Evolutionary conservation across 2,797 vertebrate genomes (phyloP), one percentile per base, ranked within the genome.

Genomic region (Stomatorhinus walkeri): DNA sequence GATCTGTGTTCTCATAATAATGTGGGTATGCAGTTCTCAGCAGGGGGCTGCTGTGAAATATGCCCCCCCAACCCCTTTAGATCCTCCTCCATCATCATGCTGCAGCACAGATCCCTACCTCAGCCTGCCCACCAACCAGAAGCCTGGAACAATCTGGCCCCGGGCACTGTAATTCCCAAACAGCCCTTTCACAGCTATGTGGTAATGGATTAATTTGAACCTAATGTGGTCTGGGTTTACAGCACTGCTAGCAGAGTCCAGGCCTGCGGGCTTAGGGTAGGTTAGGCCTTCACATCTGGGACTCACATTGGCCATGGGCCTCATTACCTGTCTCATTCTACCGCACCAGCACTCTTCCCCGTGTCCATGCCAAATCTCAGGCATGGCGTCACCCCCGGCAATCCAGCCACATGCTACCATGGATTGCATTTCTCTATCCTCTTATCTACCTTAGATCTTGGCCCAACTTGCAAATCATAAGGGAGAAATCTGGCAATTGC

Each of bases 191-290:
- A 96, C 96, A 96, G 96, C 94, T 97, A 95, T 93, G 94, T 95
- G 96, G 96, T 96, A 96, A 96, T 94, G 95, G 95, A 96, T 96
- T 96, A 96, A 96, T 96, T 97, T 95, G 95, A 96, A 97, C 95
- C 94, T 93, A 96, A 94, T 96, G 96, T 95, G 95, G 95, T 94
- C 92, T 93, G 94, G 94, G 93, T 96, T 96, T 96, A 96, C 95
- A 95, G 95, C 95, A 95, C 93, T 95, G 96, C 95, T 96, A 94
- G 94, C 94, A 95, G 94, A 96, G 96, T 96, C 94, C 95, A 96
- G 96, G 96, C 96, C 95, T 93, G 90, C n/a, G 92, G 96, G 96
- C 95, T 87, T 91, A 94, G 89, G 93, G 92, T 91, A 94, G 96
- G 95, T 52, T 81, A 85, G 88, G 54, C 6, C 56, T 52, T 83